Evolutionary conservation across 1,140 invertebrate genomes (phyloP).

Genomic region (Eupristina koningsbergeri): DNA sequence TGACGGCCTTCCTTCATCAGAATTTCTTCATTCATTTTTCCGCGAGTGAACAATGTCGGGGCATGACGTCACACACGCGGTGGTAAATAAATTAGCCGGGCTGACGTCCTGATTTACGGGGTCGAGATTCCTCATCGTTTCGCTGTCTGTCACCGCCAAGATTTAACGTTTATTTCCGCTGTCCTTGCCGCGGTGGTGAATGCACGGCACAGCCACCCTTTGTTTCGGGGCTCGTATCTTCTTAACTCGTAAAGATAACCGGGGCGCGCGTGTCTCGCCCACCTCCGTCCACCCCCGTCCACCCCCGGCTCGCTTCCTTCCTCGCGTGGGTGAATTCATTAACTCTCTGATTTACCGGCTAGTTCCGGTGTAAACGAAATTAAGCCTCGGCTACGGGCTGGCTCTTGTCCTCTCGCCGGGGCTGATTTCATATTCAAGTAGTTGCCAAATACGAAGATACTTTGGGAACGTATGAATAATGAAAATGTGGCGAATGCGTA

Average conservation of each 20-base stretch:
- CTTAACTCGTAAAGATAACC: constrained; percentile 70
- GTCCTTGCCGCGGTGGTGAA: constrained; percentile 44
- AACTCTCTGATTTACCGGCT: constrained; percentile 69
- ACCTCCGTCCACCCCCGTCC: background rate
- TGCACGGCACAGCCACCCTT: background rate
- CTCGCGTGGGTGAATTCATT: constrained; percentile 63
- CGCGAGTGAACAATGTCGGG: no score
- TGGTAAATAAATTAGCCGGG: background rate
- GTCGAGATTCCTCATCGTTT: constrained; percentile 47
- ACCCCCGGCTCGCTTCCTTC: background rate
- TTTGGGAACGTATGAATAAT: background rate
- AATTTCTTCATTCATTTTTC: no score
- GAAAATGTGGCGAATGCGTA: background rate
- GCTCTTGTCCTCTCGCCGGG: background rate
- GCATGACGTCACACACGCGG: no score
- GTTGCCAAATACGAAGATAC: background rate
- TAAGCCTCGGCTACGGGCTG: constrained; percentile 47
- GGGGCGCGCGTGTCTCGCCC: constrained; percentile 55
- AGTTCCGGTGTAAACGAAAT: constrained; percentile 70
- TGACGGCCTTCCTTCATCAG: no score
- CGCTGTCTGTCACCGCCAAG: constrained; percentile 60
- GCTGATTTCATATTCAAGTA: background rate
- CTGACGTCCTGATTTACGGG: background rate
- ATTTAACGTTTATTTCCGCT: constrained; percentile 69
- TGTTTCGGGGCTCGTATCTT: constrained; percentile 56